Evolutionary conservation across 1,140 invertebrate genomes (phyloP), one percentile per base, ranked within the genome.

Genomic region (Heliconius congener): DNA sequence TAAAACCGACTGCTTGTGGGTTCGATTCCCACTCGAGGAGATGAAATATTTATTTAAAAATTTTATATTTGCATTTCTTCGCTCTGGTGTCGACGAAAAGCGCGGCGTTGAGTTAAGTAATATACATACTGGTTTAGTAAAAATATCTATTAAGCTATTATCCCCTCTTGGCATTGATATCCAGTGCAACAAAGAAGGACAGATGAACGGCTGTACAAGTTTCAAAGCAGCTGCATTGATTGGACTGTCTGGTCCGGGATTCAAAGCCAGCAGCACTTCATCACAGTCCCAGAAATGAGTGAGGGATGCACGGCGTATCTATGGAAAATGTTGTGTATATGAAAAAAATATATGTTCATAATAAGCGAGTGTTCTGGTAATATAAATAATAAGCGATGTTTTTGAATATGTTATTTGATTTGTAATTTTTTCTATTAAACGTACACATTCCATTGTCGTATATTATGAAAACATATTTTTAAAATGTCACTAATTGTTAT

Each of bases 241-340:
- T 1, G 77, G 60, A 42, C 90, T 90, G 18, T 86, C 86, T 1
- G 88, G 85, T 1, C 89, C 86, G 1, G 92, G 87, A 8, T 83
- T 83, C 18, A 94, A 71, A 8, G 89, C 83, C 6, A 84, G 78
- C 3, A 94, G 55, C 0, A 95, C 79, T 1, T 88, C 88, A 6
- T 92, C 88, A 73, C 94, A 95, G 75, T 95, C 94, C 94, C 94
- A 95, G 81, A 95, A 95, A n/a, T 90, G 80, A 11, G 89, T 90
- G 1, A 84, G 85, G 0, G 90, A 81, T 23, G 94, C 92, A 34
- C 90, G 86, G 42, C 90, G 88, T 18, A 95, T 83, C 94, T 95
- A 77, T 39, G 5, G 50, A 57, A 71, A 74, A 79, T 60, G 19
- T 27, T 60, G 1, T 37, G 34, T 8, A 37, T 6, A 8, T 37